Base-by-base conservation (phyloP, 2,888 invertebrate genomes). In the Endomychus coccineus region DNA sequence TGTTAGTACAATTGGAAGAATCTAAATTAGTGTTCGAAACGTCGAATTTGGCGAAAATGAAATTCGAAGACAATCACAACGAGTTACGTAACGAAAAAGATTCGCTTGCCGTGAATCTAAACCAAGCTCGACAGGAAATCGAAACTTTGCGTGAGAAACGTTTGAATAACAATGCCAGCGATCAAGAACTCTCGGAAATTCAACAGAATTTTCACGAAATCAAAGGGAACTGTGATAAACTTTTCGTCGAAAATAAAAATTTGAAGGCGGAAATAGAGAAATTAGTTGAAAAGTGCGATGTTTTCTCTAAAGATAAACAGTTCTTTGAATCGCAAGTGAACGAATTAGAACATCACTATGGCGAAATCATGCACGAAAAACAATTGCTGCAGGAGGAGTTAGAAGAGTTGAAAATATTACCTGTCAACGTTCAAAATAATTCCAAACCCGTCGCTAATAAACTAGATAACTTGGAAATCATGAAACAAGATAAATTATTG, bases 341-440 rank as follows among this genome's bases (percentile, higher is more conserved):
- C 6, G 61, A 62, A 34, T 28, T 59, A 11, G 64, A 65, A 38
- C 43, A 52, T 13, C 61, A 62, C 14, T 58, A 58, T 22, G 56
- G 42, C 27, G 64, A 64, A 38, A 37, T 64, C 6, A 21, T 48
- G 23, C 59, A 62, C 45, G 65, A 66, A 38, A 59, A 56, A 27
- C 62, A 64, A 38, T 46, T 66, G 3, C 45, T 64, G 2, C 52
- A 55, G 21, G 66, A 66, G 36, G 64, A 66, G 46, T 50, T 66
- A 9, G 57, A 62, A 31, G 66, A 66, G 44, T 42, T 66, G 16
- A 66, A 64, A 44, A 62, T 54, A 1, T 48, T 59, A 1, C 63
- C 64, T 1, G 29, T 64, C 3, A 62, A 61, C 41, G 28, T 52
- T 1, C 42, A 36, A 16, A 43, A 45, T 12, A 40, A 42, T 25